Conservation (phyloP, 2,888 invertebrate genomes). For the Bembecia ichneumoniformis region DNA sequence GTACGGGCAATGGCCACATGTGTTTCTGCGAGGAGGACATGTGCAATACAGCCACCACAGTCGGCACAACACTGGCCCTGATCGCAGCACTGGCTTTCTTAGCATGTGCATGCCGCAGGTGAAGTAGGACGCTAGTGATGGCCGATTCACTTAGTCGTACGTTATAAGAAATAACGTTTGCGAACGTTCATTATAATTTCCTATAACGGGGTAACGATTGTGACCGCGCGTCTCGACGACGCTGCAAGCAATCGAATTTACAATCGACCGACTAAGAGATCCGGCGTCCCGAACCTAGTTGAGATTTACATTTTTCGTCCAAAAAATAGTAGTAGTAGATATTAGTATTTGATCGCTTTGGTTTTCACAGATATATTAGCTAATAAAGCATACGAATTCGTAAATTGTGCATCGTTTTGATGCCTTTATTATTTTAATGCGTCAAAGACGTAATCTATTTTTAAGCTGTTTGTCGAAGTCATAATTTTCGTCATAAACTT, state of each 20-base stretch:
- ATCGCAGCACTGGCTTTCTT: constrained; percentile 39
- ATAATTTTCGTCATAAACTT: too few relatives aligned
- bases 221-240: too few relatives aligned
- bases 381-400: background rate
- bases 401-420: too few relatives aligned
- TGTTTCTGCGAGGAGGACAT: constrained; percentile 98
- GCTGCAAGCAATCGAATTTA: background rate
- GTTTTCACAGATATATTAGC: constrained; percentile 31
- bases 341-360: constrained; percentile 40
- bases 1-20: constrained; percentile 98
- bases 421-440: too few relatives aligned
- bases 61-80: constrained; percentile 33
- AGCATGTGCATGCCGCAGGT: constrained; percentile 67
- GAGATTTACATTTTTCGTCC: constrained; percentile 58
- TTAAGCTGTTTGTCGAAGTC: too few relatives aligned
- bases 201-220: too few relatives aligned
- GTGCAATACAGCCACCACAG: constrained; percentile 77
- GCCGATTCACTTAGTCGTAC: constrained; percentile 31
- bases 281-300: constrained; percentile 36
- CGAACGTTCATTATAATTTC: too few relatives aligned
- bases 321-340: constrained; percentile 49
- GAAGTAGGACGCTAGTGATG: constrained; percentile 48
- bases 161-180: constrained; percentile 10
- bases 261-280: constrained; percentile 39
- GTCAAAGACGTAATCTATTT: too few relatives aligned